Evolutionary conservation across 2,888 invertebrate species (phyloP), one percentile per base, ranked within the genome.

Genomic region (Dyspetes luteomarginatus): DNA sequence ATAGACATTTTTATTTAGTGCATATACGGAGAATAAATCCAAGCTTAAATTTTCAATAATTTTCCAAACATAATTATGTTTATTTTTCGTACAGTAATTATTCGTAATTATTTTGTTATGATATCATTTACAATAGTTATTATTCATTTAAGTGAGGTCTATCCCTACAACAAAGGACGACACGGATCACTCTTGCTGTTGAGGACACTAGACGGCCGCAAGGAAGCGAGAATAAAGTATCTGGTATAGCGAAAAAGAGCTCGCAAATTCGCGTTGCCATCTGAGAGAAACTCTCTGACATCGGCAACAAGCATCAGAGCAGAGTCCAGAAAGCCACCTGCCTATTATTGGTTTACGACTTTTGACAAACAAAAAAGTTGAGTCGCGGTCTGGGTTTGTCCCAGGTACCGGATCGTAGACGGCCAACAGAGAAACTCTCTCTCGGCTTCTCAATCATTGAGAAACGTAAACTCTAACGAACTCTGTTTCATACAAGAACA

Each of bases 311-410:
- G 45, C 48, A 30, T 15, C 62, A 15, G 9, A 26, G 26, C 55
- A 28, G 36, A 4, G 55, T 60, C 48, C 60, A 45, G 3, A 45
- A 9, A 9, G 75, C 52, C 50, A 55, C 45, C 58, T 28, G 69
- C 52, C 77, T 71, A 84, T 85, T 83, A 85, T 83, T 82, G 75
- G 76, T 85, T 84, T 83, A 84, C 83, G 83, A 83, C 79, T 84
- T 78, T 81, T 72, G 58, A 30, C 52, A 64, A 75, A 58, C 41
- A 79, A 81, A 74, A 78, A 73, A 73, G 73, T 65, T 56, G 43
- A 79, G 60, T 73, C 80, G 64, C 72, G 55, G 64, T 58, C 58
- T 52, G 48, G 48, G 22, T 26, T 67, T 78, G 50, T 78, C 65
- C 50, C 74, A 68, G 78, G 72, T 48, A 72, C 62, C 28, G 62